phyloP scores from a whole-genome alignment of 1,140 invertebrate genomes.

The Phymorhynchus buccinoides region DNA sequence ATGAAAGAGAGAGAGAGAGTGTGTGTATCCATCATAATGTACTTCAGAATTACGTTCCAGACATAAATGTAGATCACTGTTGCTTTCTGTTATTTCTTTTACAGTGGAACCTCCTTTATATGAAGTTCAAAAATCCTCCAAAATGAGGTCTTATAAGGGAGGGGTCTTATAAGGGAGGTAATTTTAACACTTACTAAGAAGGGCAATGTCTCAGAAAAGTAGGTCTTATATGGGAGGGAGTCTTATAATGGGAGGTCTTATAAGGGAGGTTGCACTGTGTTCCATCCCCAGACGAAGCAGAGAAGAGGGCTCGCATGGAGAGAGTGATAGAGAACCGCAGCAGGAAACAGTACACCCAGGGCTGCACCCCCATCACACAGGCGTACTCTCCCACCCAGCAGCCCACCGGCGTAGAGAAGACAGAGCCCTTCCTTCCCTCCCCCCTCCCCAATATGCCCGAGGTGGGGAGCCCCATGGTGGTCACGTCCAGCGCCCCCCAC shows the following conservation, averaged over 20 bases:
- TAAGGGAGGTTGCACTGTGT: no score
- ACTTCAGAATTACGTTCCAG: no score
- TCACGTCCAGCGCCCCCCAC: neutral
- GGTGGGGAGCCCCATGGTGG: neutral
- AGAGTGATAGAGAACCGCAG: conserved; percentile 47
- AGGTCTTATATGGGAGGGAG: no score
- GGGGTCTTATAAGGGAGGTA: no score
- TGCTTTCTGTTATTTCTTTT: neutral
- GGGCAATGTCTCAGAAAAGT: no score
- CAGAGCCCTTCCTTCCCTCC: neutral
- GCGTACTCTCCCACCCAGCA: conserved; percentile 11
- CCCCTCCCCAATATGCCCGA: neutral
- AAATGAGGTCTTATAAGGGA: no score
- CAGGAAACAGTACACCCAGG: conserved; percentile 27
- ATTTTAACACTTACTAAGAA: no score
- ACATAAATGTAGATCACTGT: no score
- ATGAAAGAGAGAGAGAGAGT: no score
- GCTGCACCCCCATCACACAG: neutral
- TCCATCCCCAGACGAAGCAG: conserved; percentile 42
- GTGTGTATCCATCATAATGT: no score
- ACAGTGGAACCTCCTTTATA: neutral
- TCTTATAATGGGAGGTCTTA: no score
- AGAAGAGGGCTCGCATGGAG: conserved; percentile 44
- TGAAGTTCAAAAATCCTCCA: no score
- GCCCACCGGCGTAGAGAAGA: neutral